Conservation (phyloP, 2,888 invertebrate genomes). For the Diplolepis rosae region DNA sequence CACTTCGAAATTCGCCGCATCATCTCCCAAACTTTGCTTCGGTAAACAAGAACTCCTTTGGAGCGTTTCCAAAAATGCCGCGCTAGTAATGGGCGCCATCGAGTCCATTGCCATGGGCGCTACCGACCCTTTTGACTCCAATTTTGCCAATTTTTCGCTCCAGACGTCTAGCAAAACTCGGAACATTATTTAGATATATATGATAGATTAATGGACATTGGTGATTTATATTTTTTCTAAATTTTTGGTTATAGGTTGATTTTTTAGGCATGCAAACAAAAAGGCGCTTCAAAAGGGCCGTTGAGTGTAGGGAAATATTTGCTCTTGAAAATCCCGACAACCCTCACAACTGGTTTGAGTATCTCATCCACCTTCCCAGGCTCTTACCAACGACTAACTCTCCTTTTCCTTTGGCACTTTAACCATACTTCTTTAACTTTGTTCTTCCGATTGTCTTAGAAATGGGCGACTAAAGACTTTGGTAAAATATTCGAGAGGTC, state of each 20-base stretch:
- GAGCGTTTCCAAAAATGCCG: slow-evolving; percentile 58
- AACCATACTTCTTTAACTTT: slow-evolving; percentile 23
- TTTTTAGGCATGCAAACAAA: not conserved
- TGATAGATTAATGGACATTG: no score
- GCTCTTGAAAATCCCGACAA: slow-evolving; percentile 19
- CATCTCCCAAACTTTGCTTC: slow-evolving; percentile 58
- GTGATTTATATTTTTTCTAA: not conserved
- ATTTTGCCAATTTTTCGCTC: slow-evolving; percentile 21
- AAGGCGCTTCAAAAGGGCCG: not conserved
- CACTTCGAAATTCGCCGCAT: slow-evolving; percentile 66
- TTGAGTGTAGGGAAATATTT: slow-evolving; percentile 18
- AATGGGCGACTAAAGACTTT: slow-evolving; percentile 6
- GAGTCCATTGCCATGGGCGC: slow-evolving; percentile 1
- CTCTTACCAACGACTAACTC: not conserved
- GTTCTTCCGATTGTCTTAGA: slow-evolving; percentile 25
- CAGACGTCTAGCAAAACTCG: not conserved
- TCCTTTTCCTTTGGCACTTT: not conserved
- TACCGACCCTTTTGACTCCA: not conserved
- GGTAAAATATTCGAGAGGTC: slow-evolving; percentile 1
- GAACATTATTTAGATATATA: not conserved
- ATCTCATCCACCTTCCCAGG: not conserved
- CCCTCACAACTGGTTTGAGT: slow-evolving; percentile 15
- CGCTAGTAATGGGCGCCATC: not conserved
- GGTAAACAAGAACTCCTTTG: slow-evolving; percentile 58
- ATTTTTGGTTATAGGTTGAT: not conserved